phyloP scores from a whole-genome alignment of 2,113 vertebrate genomes.

The Corynorhinus townsendii region DNA sequence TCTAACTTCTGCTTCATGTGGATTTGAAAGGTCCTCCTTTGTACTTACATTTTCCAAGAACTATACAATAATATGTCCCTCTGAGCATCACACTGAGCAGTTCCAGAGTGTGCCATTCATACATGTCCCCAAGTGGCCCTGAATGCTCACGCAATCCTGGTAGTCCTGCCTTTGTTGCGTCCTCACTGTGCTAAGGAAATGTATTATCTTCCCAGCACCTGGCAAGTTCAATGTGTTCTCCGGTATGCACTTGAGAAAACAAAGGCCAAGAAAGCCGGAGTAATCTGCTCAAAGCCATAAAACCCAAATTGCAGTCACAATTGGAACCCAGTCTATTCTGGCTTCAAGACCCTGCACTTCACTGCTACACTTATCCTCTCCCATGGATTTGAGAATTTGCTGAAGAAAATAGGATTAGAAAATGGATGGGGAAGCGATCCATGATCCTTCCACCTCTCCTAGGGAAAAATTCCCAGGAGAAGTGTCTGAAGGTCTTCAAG shows the following conservation, averaged over 20 bases:
- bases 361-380: background rate
- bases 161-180: background rate
- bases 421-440: background rate
- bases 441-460: background rate
- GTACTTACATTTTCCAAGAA: background rate
- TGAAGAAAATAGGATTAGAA: background rate
- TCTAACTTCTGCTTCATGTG: background rate
- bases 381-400: background rate
- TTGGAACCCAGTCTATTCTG: background rate
- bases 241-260: background rate
- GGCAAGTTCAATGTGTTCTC: background rate
- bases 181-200: background rate
- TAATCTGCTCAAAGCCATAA: background rate
- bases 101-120: background rate
- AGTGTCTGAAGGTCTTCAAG: background rate
- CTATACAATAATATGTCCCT: background rate
- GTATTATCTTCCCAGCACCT: background rate
- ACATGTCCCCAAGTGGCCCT: background rate
- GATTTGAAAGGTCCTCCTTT: background rate
- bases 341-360: background rate
- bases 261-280: background rate
- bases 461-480: background rate
- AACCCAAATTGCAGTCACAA: background rate
- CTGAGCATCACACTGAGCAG: background rate
- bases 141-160: rapidly evolving